Conservation (phyloP, 2,113 vertebrate species). For the Paralichthys olivaceus region DNA sequence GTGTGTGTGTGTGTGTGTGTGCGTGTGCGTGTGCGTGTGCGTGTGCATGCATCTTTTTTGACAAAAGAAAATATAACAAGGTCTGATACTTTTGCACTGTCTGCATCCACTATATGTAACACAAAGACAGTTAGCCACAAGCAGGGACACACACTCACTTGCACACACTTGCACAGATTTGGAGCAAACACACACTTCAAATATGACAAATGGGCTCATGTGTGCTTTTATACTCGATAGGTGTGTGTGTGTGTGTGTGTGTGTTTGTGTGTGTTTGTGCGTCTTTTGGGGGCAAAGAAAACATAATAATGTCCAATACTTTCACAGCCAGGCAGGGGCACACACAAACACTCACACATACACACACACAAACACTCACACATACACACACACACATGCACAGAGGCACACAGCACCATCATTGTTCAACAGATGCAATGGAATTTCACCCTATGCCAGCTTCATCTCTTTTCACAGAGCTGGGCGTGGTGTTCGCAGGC, state of each 20-base stretch:
- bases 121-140: not conserved
- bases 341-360: slow-evolving; percentile 11
- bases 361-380: slow-evolving; percentile 6
- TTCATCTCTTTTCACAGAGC: slow-evolving; percentile 83
- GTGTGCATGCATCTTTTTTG: slow-evolving; percentile 1
- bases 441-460: slow-evolving; percentile 91
- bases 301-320: too few relatives aligned
- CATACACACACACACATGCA: not conserved
- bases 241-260: too few relatives aligned
- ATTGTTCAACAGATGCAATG: slow-evolving; percentile 94
- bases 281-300: too few relatives aligned
- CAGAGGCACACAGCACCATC: slow-evolving; percentile 62
- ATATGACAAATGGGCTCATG: too few relatives aligned
- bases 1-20: not conserved
- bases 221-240: too few relatives aligned
- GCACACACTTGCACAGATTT: not conserved
- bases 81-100: slow-evolving; percentile 10
- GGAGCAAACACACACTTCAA: not conserved
- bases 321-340: too few relatives aligned
- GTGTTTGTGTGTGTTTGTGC: too few relatives aligned
- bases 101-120: slow-evolving; percentile 5
- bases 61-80: slow-evolving; percentile 10
- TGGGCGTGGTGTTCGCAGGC: slow-evolving; percentile 82
- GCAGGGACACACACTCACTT: slow-evolving; percentile 28
- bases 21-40: not conserved